Evolutionary conservation across 2,888 invertebrate species (phyloP), one percentile per base, ranked within the genome.

Genomic region (Idaea aversata): DNA sequence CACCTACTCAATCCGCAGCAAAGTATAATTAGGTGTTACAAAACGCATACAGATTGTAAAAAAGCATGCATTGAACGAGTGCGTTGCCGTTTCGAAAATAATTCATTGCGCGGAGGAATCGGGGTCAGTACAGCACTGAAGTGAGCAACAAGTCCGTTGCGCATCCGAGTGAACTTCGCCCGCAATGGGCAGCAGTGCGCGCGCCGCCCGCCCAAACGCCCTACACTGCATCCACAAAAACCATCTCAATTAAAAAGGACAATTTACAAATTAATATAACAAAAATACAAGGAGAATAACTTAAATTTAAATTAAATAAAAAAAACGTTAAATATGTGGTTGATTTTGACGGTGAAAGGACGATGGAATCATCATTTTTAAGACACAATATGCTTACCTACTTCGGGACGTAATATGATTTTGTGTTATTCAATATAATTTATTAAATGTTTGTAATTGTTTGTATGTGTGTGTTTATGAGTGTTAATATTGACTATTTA

Each of bases 81-180:
- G 82, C 88, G 85, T 84, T 88, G 88, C 85, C 87, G 86, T 88
- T 88, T 89, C 88, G 83, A 89, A 90, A 90, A 91, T 91, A 89
- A 90, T 90, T 87, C 86, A 86, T 84, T 79, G 82, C 83, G 73
- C 73, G 70, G 67, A 70, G 65, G 81, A 85, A 91, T 85, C 80
- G 85, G 87, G 91, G 91, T 90, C 91, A 91, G 67, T 69, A 71
- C 65, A 58, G 66, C 57, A 59, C 67, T 75, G 88, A 88, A 88
- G 86, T 73, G 65, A 59, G 67, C 66, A 34, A 13, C 65, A 89
- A 88, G 10, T 88, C 89, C 88, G 69, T 67, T 71, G 35, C 63
- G 63, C 68, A 65, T 61, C 59, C 60, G 59, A 57, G 65, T 76
- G 86, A 87, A 86, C 83, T 65, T 63, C 60, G 72, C 73, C 72